Evolutionary conservation across 2,113 vertebrate genomes (phyloP), one percentile per base, ranked within the genome.

Genomic region (Podilymbus podiceps): DNA sequence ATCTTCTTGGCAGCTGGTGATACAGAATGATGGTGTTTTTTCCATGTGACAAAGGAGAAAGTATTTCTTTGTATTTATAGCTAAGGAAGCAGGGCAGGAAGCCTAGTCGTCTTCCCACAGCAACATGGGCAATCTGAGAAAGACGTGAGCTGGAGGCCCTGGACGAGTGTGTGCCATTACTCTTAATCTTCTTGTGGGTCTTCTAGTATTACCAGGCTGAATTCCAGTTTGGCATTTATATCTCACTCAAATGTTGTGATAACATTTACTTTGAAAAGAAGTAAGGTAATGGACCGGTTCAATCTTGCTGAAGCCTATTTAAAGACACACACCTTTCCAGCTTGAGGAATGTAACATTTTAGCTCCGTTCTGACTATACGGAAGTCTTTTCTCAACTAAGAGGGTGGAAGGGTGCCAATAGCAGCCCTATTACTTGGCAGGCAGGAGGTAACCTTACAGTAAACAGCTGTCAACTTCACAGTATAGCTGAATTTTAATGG

Each of bases 381-480:
- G 56, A 83, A 93, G 66, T 8, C 71, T 93, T 80, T 74, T 30
- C 85, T 79, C 66, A 49, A 42, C 63, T 50, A 44, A 27, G 38
- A 94, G 47, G 12, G 71, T 94, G 94, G 95, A 95, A 91, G 59
- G 58, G 74, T 94, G 94, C 96, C 95, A 97, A 38, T 10, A 88
- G 73, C 77, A 89, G 91, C 74, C 62, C 81, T 88, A 52, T 95
- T 97, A 89, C 97, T 97, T 97, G 94, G 91, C 95, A 97, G 87
- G 89, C 94, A 89, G 95, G 92, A 95, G 92, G 94, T 94, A 95
- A 95, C 95, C 92, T 95, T 95, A 94, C 95, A 95, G 94, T 97
- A 97, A 96, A 97, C 94, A 96, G 95, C 95, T 97, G 96, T 97
- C 96, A 95, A 8, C 89, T 94, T 95, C 12, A 21, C 74, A 85